Conservation (phyloP, 2,888 invertebrate species). For the Sphaerophoria taeniata region DNA sequence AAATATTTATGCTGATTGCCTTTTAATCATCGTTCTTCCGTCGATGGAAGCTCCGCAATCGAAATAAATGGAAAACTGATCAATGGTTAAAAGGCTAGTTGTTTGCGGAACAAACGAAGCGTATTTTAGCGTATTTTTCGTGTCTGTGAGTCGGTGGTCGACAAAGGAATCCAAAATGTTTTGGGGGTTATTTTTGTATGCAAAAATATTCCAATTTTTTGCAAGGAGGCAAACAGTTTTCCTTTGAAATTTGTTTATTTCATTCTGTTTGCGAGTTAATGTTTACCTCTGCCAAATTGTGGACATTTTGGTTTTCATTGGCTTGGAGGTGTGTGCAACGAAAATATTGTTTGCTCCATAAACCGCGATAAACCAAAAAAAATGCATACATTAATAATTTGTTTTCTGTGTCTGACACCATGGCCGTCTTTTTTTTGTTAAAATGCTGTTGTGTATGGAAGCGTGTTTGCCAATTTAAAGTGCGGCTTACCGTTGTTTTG, state of each 20-base stretch:
- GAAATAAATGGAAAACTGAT: neutral
- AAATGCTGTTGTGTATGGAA: neutral
- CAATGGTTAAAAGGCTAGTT: conserved; percentile 4
- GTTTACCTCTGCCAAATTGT: conserved; percentile 28
- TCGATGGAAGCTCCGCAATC: neutral
- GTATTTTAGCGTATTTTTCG: conserved; percentile 15
- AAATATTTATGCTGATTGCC: neutral
- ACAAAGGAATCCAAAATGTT: conserved; percentile 20
- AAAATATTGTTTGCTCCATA: conserved; percentile 17
- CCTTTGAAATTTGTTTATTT: neutral
- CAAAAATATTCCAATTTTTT: neutral
- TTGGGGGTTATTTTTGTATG: neutral
- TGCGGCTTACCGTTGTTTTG: conserved; percentile 28
- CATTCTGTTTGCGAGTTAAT: neutral
- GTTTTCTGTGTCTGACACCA: neutral
- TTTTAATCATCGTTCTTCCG: neutral
- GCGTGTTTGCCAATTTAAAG: conserved; percentile 30
- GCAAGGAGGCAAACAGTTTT: neutral
- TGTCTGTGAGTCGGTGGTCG: conserved; percentile 5
- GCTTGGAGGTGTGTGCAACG: conserved; percentile 14
- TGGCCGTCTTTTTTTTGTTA: neutral
- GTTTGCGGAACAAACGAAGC: conserved; percentile 14
- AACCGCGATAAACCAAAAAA: conserved; percentile 7
- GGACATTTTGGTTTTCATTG: conserved; percentile 20
- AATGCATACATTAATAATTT: conserved; percentile 11